Evolutionary conservation across 2,888 invertebrate species (phyloP).

Genomic region (Malachius bipustulatus): DNA sequence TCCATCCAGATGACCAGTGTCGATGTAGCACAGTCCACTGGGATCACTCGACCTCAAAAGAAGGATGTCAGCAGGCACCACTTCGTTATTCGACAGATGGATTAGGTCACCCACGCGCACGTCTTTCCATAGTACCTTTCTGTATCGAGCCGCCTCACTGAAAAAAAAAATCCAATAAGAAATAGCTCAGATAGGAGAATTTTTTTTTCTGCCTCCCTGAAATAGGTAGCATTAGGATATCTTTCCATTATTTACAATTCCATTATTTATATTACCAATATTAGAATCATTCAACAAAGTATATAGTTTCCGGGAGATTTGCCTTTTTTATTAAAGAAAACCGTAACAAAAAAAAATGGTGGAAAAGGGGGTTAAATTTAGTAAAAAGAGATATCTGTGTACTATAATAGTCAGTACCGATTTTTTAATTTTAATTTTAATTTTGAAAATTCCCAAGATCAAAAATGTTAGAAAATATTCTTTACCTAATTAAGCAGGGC

Average conservation of each 20-base stretch:
- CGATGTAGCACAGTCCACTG: conserved; percentile 82
- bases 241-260: not conserved
- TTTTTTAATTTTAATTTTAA: no score
- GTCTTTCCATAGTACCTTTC: conserved; percentile 80
- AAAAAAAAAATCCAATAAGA: conserved; percentile 28
- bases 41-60: conserved; percentile 79
- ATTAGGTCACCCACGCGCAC: conserved; percentile 88
- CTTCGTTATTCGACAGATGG: conserved; percentile 91
- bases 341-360: no score
- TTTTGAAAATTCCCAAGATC: no score
- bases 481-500: no score
- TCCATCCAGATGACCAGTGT: conserved; percentile 93
- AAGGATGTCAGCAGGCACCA: conserved; percentile 91
- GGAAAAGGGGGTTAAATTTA: no score
- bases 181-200: conserved; percentile 1
- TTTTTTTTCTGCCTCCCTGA: not conserved
- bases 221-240: not conserved
- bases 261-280: not conserved
- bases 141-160: conserved; percentile 72
- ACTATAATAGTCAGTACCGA: no score
- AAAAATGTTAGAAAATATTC: no score
- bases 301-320: no score
- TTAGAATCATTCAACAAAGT: no score
- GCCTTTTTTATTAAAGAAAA: no score
- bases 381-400: no score